Conservation (phyloP, 1,140 invertebrate genomes). For the Procambarus virginalis region DNA sequence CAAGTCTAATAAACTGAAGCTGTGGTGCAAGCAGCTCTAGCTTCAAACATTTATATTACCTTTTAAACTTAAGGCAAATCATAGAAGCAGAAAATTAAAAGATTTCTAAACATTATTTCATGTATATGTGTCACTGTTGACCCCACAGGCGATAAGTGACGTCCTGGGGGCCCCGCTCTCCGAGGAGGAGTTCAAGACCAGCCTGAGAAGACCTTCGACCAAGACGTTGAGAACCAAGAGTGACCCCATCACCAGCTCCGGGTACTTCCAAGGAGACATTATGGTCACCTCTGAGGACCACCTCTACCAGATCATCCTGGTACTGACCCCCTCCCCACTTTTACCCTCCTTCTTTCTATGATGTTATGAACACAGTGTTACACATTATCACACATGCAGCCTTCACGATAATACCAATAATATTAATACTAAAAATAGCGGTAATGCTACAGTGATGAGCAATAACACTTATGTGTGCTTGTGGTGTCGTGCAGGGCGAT, state of each 20-base stretch:
- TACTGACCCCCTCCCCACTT: background rate
- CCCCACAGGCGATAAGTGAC: background rate
- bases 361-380: too few relatives aligned
- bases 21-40: too few relatives aligned
- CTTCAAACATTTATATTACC: too few relatives aligned
- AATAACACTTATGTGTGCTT: too few relatives aligned
- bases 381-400: too few relatives aligned
- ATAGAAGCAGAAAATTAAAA: too few relatives aligned
- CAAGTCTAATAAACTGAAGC: too few relatives aligned
- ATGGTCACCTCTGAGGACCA: constrained; percentile 24
- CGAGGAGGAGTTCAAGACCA: constrained; percentile 11
- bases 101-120: too few relatives aligned
- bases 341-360: background rate
- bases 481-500: constrained; percentile 6
- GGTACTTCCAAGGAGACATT: constrained; percentile 43
- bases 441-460: background rate
- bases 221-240: background rate
- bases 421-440: background rate
- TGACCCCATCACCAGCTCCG: constrained; percentile 22
- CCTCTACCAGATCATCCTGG: constrained; percentile 13
- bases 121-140: too few relatives aligned
- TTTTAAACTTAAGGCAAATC: too few relatives aligned
- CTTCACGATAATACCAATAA: background rate
- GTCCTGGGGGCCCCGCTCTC: constrained; percentile 24
- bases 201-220: background rate